phyloP scores from a whole-genome alignment of 1,140 invertebrate species.

The Drosophila repletoides region DNA sequence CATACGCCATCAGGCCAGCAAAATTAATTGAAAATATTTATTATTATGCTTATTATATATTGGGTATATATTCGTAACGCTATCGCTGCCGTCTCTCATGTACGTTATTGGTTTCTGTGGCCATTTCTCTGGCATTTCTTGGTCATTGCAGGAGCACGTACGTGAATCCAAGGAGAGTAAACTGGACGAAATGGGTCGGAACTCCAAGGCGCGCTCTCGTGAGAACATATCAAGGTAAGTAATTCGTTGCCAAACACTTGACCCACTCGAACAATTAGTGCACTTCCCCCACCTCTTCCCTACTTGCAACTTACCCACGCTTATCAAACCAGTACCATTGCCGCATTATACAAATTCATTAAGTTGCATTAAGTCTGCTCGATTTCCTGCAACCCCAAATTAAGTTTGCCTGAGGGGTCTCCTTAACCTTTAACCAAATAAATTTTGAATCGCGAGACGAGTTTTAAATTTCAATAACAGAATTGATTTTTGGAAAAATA shows the following conservation, averaged over 20 bases:
- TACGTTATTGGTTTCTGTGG: slow-evolving; percentile 20
- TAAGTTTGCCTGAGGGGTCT: neutral
- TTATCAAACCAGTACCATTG: neutral
- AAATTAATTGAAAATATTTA: slow-evolving; percentile 74
- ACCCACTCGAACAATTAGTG: neutral
- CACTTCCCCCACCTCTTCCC: neutral
- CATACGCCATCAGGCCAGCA: slow-evolving; percentile 2
- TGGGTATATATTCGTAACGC: neutral
- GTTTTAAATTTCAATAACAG: no score
- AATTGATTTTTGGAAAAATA: no score
- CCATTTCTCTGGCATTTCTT: slow-evolving; percentile 24
- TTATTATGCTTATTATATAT: slow-evolving; percentile 60
- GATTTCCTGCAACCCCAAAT: slow-evolving; percentile 19
- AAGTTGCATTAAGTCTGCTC: slow-evolving; percentile 21
- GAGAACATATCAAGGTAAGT: slow-evolving; percentile 81
- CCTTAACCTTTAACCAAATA: neutral
- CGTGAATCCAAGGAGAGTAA: slow-evolving; percentile 90
- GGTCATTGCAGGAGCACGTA: slow-evolving; percentile 87
- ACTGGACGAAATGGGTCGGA: slow-evolving; percentile 87
- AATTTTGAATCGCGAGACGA: no score
- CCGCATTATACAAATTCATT: slow-evolving; percentile 17
- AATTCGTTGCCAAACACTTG: neutral
- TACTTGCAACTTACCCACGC: neutral
- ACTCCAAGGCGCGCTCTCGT: slow-evolving; percentile 76
- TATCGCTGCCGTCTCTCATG: slow-evolving; percentile 15